Base-by-base conservation (phyloP, 2,113 vertebrate genomes). In the Epinephelus cyanopodus region DNA sequence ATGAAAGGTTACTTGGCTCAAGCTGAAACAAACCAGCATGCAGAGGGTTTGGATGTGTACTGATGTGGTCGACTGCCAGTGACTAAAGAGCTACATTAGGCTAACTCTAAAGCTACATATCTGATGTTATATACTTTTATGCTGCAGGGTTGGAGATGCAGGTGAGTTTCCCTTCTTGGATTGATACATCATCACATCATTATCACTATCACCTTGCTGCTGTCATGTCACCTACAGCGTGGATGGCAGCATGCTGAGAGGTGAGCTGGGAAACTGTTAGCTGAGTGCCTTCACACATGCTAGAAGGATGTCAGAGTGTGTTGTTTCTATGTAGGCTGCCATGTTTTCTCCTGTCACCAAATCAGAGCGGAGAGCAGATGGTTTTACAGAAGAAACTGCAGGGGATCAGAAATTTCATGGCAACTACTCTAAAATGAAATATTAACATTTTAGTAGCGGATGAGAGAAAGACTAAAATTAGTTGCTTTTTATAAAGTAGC, bases 1-100 rank as follows among this genome's bases (percentile, higher is more conserved):
- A 13, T 47, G 42, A 77, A 68, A 83, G 56, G 77, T 73, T 77
- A 37, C 47, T 74, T 74, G 10, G 11, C 79, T 50, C 5, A 25
- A 0, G 57, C 39, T 62, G 66, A 71, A 66, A 67, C 67, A 17
- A 64, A 56, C 66, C 85, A 62, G 76, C 53, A 18, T 0, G 48
- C 37, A 3, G 15, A 80, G 54, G 65, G 27, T 72, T 57, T 58
- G 70, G 72, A 33, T 3, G 4, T 0, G 17, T 3, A 1, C 18
- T 17, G 0, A 15, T 9, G 48, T 12, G 64, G 48, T 75, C 2
- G 29, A 12, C 53, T n/a, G 64, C 80, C 57, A 62, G 6, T 7
- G 72, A 57, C 48, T 57, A 1, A 54, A 61, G 45, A 66, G 81
- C 68, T 53, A 19, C 60, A 18, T 52, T 58, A 71, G 25, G 54